Base-by-base conservation (phyloP, 2,113 vertebrate species). In the Galbula dea region DNA sequence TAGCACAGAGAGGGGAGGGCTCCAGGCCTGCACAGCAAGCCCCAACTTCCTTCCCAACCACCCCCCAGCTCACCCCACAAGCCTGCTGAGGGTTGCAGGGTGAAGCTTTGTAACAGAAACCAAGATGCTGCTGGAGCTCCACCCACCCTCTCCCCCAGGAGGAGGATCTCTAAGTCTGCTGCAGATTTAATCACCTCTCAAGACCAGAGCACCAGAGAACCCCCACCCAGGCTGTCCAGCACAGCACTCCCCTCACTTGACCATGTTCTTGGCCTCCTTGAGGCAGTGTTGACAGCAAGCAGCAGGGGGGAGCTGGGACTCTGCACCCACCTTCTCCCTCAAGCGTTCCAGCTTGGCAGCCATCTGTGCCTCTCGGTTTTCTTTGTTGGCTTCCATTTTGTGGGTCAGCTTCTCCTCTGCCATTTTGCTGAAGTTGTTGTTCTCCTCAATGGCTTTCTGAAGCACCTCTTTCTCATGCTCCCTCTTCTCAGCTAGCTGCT, bases 311-410 rank as follows among this genome's bases (percentile, higher is more conserved):
- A 43, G 41, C 20, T 3, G 12, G 45, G 59, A 58, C 72, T 39
- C 62, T 19, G 21, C 76, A 97, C 97, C 77, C 76, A 99, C 99
- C 98, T 99, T 99, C 97, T 99, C 99, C 96, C 99, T 98, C 97
- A 99, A 99, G 87, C 99, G 99, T 90, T 99, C 99, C 94, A 98
- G 98, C 72, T 99, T 98, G 51, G 99, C 99, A 7, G 98, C 99
- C 97, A 99, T 98, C 83, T 98, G 98, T 43, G 99, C 99, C 83
- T 98, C 98, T 13, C 98, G 98, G 94, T 99, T 99, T 94, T 99
- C 99, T 96, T 99, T 99, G 96, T 98, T 99, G 14, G 98, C 98
- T 98, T 99, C 99, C 99, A 99, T 99, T 97, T 99, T 99, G 95
- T 98, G 98, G 96, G 98, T 98, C 92, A 99, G 97, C 74, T 99